Conservation (phyloP, 2,113 vertebrate genomes). For the Spilogale gracilis region DNA sequence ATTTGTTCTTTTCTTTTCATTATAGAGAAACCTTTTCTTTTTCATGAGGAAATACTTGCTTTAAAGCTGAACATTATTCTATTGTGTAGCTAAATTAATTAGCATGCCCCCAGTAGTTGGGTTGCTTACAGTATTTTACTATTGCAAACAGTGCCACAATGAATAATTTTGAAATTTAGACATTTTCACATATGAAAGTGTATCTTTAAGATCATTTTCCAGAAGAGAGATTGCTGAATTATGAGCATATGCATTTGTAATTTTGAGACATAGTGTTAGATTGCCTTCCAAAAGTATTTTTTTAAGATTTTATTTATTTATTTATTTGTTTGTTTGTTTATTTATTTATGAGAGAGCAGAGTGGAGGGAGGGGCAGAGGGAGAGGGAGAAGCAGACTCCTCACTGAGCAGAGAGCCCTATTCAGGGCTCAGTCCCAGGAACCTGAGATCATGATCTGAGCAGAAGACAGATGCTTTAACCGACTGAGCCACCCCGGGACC, state of each 20-base stretch:
- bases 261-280: neutral
- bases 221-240: neutral
- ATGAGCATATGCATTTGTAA: neutral
- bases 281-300: neutral
- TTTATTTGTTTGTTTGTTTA: neutral
- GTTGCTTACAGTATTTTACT: neutral
- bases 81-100: neutral
- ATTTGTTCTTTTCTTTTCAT: neutral
- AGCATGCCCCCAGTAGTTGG: neutral
- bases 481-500: neutral
- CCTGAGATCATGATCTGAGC: neutral
- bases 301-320: neutral
- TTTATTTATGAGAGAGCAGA: neutral
- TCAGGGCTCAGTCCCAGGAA: neutral
- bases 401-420: neutral
- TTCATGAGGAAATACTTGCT: neutral
- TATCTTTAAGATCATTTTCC: conserved; percentile 21
- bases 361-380: no score
- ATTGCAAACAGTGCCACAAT: neutral
- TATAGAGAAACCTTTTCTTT: neutral
- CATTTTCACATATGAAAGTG: conserved; percentile 1
- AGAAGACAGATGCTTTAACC: neutral
- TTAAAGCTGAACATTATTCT: neutral
- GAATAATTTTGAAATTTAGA: neutral
- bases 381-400: neutral